Base-by-base conservation (phyloP, 2,797 vertebrate genomes). In the Poeciliopsis turneri region DNA sequence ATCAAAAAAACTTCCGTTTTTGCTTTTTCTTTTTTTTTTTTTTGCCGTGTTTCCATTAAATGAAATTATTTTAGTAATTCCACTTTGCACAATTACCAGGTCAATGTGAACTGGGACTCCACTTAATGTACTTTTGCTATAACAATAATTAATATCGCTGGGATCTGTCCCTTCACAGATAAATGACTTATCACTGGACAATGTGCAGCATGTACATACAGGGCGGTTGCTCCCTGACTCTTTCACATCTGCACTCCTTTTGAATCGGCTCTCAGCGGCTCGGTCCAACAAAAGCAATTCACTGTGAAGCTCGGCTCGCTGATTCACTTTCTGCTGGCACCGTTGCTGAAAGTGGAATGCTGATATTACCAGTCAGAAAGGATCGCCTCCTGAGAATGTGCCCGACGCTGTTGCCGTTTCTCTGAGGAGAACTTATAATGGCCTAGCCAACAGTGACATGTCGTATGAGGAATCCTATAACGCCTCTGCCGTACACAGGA, bases 301-400 rank as follows among this genome's bases (percentile, higher is more conserved):
- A 59, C 23, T 59, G 68, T 57, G 55, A 84, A 78, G 73, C 70
- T 83, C 61, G 46, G 12, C 75, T 49, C 69, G 71, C 68, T 80
- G 82, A 87, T 75, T 83, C 78, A 80, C 77, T 84, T 79, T 76
- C 49, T 75, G 72, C 72, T 43, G 45, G 76, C 49, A 36, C 76
- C 70, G 72, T 30, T 39, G 55, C 59, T 46, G 47, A 76, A 76
- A 82, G 77, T 78, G 59, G 66, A 87, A 73, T 71, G 16, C 55
- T 49, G 75, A 78, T 59, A 76, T 36, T n/a, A 78, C 61, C 75
- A 82, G 79, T 49, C 55, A 73, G 59, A 66, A 79, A 82, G 59
- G 33, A 59, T 9, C 45, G 68, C 28, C 82, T 73, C 68, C 75
- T 72, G 78, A 76, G 75, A 87, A 64, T 78, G 70, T 61, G 66